Base-by-base conservation (phyloP, 2,113 vertebrate species). In the Proteles cristata region DNA sequence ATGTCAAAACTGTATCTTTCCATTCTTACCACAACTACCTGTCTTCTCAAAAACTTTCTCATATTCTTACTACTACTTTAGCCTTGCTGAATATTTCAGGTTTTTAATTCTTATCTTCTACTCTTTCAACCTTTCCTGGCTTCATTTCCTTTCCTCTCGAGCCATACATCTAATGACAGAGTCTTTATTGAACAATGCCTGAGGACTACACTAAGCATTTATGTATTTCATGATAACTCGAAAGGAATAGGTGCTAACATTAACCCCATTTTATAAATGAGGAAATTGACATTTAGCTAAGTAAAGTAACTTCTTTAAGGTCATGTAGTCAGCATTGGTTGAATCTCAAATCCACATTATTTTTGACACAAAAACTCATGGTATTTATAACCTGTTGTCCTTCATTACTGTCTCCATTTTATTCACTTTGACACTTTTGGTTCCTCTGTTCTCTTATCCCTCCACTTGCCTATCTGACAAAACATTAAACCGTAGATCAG, bases 91-190 rank as follows among this genome's bases (percentile, higher is more conserved):
- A 7, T 92, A 82, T 43, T 95, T 48, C 8, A 95, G 73, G 3
- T 53, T 76, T 95, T 94, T 85, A 76, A 88, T 93, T 95, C 25
- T 35, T 73, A 2, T 88, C 19, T 86, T 89, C 25, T 81, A 35
- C 31, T 87, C 21, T 90, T 28, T 94, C 28, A 93, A 1, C 19
- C 33, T 94, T 97, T 87, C 53, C 17, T 65, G 15, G 25, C 35
- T 96, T 96, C 4, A 23, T 82, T 97, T 74, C 33, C 19, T 84
- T 91, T 93, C 9, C n/a, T 73, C 12, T 92, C 28, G 89, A 69
- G 82, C n/a, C 16, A 23, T 88, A 65, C 4, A 31, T 69, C 21
- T 85, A 84, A 65, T 61, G 39, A 25, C 1, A 74, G 11, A 83
- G 17, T 96, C 35, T 58, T 93, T 81, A 6, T 63, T 88, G 63